Evolutionary conservation across 2,888 invertebrate genomes (phyloP).

Genomic region (Neoitamus cyanurus): DNA sequence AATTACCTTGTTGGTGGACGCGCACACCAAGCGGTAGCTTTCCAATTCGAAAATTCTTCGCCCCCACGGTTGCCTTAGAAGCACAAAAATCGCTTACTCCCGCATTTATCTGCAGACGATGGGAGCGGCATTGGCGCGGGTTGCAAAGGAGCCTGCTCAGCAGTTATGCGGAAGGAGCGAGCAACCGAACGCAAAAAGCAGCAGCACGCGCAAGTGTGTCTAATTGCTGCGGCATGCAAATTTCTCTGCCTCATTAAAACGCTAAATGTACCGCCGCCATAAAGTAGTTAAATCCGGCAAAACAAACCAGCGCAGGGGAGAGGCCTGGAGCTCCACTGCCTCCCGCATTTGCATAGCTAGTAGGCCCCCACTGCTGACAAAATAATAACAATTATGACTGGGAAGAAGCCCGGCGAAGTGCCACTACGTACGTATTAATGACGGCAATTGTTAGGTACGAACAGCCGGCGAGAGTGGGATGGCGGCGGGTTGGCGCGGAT

Average conservation of each 20-base stretch:
- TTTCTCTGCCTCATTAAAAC: slow-evolving; percentile 36
- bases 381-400: slow-evolving; percentile 39
- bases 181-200: background rate
- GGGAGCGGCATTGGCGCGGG: background rate
- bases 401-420: background rate
- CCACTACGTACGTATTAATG: slow-evolving; percentile 4
- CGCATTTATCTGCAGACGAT: background rate
- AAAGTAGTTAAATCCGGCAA: slow-evolving; percentile 23
- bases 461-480: background rate
- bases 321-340: background rate
- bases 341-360: background rate
- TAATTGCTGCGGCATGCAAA: slow-evolving; percentile 40
- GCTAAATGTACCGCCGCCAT: slow-evolving; percentile 25
- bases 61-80: background rate
- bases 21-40: background rate
- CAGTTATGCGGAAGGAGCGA: background rate
- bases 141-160: background rate
- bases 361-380: background rate
- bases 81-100: background rate
- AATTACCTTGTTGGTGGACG: background rate
- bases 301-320: background rate
- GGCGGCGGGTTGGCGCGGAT: background rate
- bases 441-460: slow-evolving; percentile 13
- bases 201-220: slow-evolving; percentile 9
- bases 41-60: background rate